phyloP scores from a whole-genome alignment of 2,888 invertebrate species.

The Agrotis segetum region DNA sequence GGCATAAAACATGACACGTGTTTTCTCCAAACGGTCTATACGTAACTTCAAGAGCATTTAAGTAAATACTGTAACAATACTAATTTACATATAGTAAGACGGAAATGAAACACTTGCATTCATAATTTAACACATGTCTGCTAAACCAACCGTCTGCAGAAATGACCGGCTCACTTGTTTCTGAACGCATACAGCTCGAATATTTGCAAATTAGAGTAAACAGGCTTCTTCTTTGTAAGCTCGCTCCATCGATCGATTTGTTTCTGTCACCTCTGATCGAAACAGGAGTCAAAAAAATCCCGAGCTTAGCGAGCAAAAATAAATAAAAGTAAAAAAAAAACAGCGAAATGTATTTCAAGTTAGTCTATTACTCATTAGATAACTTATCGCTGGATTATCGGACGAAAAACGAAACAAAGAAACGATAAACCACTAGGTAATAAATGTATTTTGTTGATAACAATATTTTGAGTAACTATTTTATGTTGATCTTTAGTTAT shows the following conservation, averaged over 20 bases:
- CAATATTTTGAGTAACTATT: not conserved
- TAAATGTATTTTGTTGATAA: conserved; percentile 30
- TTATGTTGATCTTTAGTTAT: not conserved
- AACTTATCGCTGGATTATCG: conserved; percentile 38
- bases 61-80: not conserved
- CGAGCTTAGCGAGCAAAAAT: too few species aligned
- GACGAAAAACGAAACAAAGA: conserved; percentile 44
- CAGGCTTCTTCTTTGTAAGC: too few species aligned
- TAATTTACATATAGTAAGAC: not conserved
- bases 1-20: not conserved
- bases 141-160: too few species aligned
- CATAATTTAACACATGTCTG: not conserved
- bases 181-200: too few species aligned
- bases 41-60: conserved; percentile 1
- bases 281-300: too few species aligned
- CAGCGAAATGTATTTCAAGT: not conserved
- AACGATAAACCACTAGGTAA: conserved; percentile 26
- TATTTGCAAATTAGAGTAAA: too few species aligned
- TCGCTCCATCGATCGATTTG: too few species aligned
- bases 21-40: not conserved
- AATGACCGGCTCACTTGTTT: too few species aligned
- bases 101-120: not conserved
- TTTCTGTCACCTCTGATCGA: too few species aligned
- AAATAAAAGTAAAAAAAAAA: too few species aligned
- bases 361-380: conserved; percentile 24